Conservation (phyloP, 92 coral and sea anemone genomes). For the Epizoanthus scotinus region DNA sequence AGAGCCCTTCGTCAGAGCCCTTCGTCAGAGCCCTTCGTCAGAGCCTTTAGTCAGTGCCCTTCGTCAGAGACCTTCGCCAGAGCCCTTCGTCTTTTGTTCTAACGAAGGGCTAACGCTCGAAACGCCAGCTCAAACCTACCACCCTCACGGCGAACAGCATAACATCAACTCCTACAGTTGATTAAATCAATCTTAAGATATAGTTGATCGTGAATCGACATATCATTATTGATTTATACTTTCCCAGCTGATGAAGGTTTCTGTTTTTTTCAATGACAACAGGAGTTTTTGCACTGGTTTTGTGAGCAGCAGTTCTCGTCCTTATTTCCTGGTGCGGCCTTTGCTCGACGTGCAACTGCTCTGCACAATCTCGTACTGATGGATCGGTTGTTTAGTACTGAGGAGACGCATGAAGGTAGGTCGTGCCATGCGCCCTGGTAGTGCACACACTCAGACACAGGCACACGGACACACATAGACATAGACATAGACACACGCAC, state of each 20-base stretch:
- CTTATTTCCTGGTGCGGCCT: conserved; percentile 86
- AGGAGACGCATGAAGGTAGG: conserved; percentile 13
- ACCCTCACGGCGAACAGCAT: too few species aligned
- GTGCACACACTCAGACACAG: background rate
- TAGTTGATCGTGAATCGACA: too few species aligned
- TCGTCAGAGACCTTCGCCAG: too few species aligned
- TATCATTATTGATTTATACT: too few species aligned
- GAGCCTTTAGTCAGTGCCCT: too few species aligned
- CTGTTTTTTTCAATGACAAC: conserved; percentile 8
- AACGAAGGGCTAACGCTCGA: too few species aligned
- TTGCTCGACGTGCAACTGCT: conserved; percentile 81
- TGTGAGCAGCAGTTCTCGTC: conserved; percentile 66
- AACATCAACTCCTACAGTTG: too few species aligned
- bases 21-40: too few species aligned
- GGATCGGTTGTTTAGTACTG: conserved; percentile 49
- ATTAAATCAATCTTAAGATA: too few species aligned
- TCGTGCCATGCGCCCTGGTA: background rate
- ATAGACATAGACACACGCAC: background rate
- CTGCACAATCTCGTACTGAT: conserved; percentile 61
- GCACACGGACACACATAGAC: background rate
- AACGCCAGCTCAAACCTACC: too few species aligned
- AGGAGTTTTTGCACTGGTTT: conserved; percentile 84
- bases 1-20: too few species aligned
- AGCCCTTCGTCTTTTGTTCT: too few species aligned
- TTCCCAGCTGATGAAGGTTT: background rate